Conservation (phyloP, 2,797 vertebrate species). For the Nasua narica region DNA sequence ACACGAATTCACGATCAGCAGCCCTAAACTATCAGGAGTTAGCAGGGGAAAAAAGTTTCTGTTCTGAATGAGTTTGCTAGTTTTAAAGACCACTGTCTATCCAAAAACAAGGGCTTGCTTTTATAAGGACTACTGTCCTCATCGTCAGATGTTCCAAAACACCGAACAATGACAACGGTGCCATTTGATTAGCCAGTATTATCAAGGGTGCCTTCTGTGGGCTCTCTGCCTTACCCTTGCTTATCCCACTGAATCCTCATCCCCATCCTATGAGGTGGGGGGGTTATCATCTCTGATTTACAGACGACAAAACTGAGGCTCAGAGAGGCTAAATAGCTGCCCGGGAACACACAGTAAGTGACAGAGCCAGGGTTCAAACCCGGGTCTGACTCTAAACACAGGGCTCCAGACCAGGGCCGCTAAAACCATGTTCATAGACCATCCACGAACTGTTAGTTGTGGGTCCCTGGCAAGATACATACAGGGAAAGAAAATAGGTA, state of each 20-base stretch:
- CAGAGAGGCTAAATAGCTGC: not conserved
- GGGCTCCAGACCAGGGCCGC: not conserved
- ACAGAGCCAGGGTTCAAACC: not conserved
- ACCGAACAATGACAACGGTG: not conserved
- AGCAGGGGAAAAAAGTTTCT: not conserved
- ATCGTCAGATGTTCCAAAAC: not conserved
- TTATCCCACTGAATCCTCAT: not conserved
- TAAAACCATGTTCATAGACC: not conserved
- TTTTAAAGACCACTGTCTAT: not conserved
- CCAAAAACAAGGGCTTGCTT: not conserved
- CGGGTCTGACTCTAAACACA: not conserved
- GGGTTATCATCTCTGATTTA: not conserved
- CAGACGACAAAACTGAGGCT: slow-evolving; percentile 10
- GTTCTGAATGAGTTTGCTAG: not conserved
- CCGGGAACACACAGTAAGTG: not conserved
- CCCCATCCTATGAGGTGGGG: not conserved
- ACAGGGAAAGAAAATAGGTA: not conserved
- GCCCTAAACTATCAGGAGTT: not conserved
- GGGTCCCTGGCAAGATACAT: not conserved
- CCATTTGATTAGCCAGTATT: not conserved
- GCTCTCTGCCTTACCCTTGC: not conserved
- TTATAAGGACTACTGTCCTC: not conserved
- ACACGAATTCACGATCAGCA: not conserved
- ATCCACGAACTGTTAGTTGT: not conserved
- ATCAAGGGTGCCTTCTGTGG: not conserved